Base-by-base conservation (phyloP, 2,113 vertebrate genomes). In the Hippocampus barbouri region DNA sequence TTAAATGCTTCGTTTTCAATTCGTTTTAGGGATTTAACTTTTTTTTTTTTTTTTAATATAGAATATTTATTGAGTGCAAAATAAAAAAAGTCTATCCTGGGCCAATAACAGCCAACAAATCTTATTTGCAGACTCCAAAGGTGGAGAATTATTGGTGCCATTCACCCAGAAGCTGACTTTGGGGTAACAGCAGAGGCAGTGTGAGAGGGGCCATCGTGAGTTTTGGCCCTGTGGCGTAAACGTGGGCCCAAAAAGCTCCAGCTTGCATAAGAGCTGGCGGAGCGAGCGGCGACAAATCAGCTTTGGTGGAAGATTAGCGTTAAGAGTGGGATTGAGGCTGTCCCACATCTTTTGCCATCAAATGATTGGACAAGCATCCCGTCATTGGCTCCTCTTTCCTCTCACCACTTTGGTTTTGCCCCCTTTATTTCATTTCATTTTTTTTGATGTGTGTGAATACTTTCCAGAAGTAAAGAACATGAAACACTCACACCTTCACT, bases 291-390 rank as follows among this genome's bases (percentile, higher is more conserved):
- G 27, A 34, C 59, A 61, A 61, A 61, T 61, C 59, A 34, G 59
- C 59, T 61, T 61, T 61, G 59, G 27, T 34, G 59, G 27, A 61
- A 74, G 89, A 91, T 90, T 86, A 87, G 63, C 74, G 65, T 79
- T 61, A 81, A 82, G 78, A 79, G 75, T 68, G 71, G 88, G 89
- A 89, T 87, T 86, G 85, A 89, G 86, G 82, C 75, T 76, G 83
- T 88, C 88, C 80, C 85, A 84, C 68, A 86, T 88, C 77, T 61
- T 38, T 69, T 67, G 72, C 62, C 66, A 66, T 70, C n/a, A 18
- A 57, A 60, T 18, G 72, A 68, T 68, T 81, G 59, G 27, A 34
- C 27, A 10, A 56, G 53, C 21, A n/a, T n/a, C 8, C 53, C 53
- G 15, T 23, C 53, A 4, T 23, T 21, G 56, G 12, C 56, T 59